phyloP scores from a whole-genome alignment of 2,113 vertebrate species.

The Morone saxatilis region DNA sequence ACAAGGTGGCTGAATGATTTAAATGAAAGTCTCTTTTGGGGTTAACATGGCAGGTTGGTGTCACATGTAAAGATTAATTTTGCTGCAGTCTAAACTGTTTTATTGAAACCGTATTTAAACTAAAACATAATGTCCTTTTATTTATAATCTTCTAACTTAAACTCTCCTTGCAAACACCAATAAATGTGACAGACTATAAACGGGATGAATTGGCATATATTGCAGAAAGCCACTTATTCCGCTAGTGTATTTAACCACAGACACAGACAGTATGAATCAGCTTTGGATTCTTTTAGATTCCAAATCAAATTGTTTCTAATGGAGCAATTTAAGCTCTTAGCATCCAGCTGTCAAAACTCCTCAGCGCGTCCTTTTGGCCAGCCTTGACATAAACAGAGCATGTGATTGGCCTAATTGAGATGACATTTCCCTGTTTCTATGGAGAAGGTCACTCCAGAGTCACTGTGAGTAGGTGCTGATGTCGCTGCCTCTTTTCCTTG shows the following conservation, averaged over 20 bases:
- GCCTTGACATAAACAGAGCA: conserved; percentile 63
- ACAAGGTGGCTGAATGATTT: conserved; percentile 62
- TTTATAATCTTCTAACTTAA: conserved; percentile 23
- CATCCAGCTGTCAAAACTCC: conserved; percentile 77
- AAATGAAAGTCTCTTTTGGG: conserved; percentile 28
- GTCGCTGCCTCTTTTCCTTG: conserved; percentile 42
- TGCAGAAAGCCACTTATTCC: conserved; percentile 20
- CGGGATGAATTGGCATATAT: conserved; percentile 13
- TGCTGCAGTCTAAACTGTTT: not conserved
- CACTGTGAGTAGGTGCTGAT: conserved; percentile 57
- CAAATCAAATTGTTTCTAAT: conserved; percentile 76
- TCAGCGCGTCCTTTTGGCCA: conserved; percentile 62
- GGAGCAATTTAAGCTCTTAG: conserved; percentile 75
- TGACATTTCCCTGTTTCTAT: conserved; percentile 74
- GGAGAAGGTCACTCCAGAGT: conserved; percentile 76
- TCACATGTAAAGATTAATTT: conserved; percentile 25
- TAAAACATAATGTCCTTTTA: conserved; percentile 16
- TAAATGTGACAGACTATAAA: conserved; percentile 34
- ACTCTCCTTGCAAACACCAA: conserved; percentile 32
- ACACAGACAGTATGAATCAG: conserved; percentile 8
- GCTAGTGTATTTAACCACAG: conserved; percentile 31
- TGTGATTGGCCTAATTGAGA: conserved; percentile 80
- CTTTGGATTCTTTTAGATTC: conserved; percentile 56
- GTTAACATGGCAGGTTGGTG: conserved; percentile 25
- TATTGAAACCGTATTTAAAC: conserved; percentile 15